Conservation (phyloP, 1,140 invertebrate species). For the Euwallacea similis region DNA sequence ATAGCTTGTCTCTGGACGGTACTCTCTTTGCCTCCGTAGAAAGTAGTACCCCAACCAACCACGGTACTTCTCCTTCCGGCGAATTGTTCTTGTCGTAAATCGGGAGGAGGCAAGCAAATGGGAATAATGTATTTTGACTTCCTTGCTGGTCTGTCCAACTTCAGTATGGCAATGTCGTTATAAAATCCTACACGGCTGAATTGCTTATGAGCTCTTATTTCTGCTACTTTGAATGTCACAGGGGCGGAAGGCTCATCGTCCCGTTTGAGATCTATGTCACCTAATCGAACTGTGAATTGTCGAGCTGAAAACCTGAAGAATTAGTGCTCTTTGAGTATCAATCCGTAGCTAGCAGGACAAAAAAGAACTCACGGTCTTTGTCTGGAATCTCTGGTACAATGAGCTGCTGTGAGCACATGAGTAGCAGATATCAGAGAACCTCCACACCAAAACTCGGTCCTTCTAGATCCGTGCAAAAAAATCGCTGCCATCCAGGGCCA, state of each 20-base stretch:
- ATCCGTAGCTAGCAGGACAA: neutral
- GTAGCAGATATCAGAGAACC: slow-evolving; percentile 80
- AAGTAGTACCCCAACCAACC: slow-evolving; percentile 89
- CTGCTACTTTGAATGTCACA: slow-evolving; percentile 73
- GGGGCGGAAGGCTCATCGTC: slow-evolving; percentile 80
- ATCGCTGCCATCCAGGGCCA: slow-evolving; percentile 96
- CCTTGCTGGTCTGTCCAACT: slow-evolving; percentile 71
- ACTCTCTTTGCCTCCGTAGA: slow-evolving; percentile 83
- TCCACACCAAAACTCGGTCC: slow-evolving; percentile 93
- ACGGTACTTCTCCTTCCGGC: slow-evolving; percentile 77
- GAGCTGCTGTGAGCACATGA: slow-evolving; percentile 87
- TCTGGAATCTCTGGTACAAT: slow-evolving; percentile 84
- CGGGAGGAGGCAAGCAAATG: slow-evolving; percentile 75
- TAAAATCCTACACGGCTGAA: slow-evolving; percentile 86
- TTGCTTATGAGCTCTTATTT: slow-evolving; percentile 76
- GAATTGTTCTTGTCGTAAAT: slow-evolving; percentile 62
- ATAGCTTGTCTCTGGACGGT: slow-evolving; percentile 80
- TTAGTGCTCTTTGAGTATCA: neutral
- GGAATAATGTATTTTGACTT: slow-evolving; percentile 84
- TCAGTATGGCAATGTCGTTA: slow-evolving; percentile 87
- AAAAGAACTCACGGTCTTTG: slow-evolving; percentile 74
- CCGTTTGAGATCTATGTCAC: slow-evolving; percentile 82
- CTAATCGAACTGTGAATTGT: slow-evolving; percentile 86
- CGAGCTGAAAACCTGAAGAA: slow-evolving; percentile 75
- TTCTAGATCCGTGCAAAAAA: slow-evolving; percentile 80